A percentile compares a stretch with the other conserved stretches of the same genome.
Conservation (phyloP, 2,797 vertebrate genomes). For the Champsocephalus gunnari region DNA sequence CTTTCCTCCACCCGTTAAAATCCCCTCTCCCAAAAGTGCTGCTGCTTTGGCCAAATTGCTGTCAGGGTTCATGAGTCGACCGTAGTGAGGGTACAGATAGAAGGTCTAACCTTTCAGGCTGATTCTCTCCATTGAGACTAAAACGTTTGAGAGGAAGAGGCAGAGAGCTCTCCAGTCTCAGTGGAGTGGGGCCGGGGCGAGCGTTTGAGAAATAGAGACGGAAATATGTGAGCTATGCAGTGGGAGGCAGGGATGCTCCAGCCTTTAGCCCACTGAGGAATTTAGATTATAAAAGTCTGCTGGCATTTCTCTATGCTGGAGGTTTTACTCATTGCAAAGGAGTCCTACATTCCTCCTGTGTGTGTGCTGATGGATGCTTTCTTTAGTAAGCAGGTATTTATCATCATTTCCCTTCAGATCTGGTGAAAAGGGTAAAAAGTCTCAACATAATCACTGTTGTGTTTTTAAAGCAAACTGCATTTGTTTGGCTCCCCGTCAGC, state of each 20-base stretch:
- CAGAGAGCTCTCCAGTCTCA: constrained; percentile 70
- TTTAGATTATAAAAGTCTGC: constrained; percentile 77
- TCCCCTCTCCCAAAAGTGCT: constrained; percentile 44
- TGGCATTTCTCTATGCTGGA: constrained; percentile 57
- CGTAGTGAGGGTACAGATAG: constrained; percentile 68
- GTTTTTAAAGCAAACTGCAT: constrained; percentile 42
- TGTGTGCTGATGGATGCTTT: constrained; percentile 21
- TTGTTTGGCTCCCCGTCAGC: constrained; percentile 44
- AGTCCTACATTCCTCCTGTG: constrained; percentile 40
- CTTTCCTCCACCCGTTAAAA: constrained; percentile 4
- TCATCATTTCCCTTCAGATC: constrained; percentile 29
- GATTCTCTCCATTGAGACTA: constrained; percentile 64
- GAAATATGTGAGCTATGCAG: constrained; percentile 86
- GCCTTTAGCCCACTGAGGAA: constrained; percentile 72
- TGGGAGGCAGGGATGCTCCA: constrained; percentile 78
- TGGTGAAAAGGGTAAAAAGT: constrained; percentile 31
- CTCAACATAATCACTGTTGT: constrained; percentile 22
- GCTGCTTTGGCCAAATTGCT: constrained; percentile 62
- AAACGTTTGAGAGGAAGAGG: constrained; percentile 59
- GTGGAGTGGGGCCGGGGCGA: constrained; percentile 63
- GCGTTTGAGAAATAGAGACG: constrained; percentile 69
- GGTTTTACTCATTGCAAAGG: constrained; percentile 61
- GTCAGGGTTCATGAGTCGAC: constrained; percentile 56
- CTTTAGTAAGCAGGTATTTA: constrained; percentile 32
- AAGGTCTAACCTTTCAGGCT: constrained; percentile 59